Conservation (phyloP, 2,797 vertebrate species). For the Pogoniulus pusillus region DNA sequence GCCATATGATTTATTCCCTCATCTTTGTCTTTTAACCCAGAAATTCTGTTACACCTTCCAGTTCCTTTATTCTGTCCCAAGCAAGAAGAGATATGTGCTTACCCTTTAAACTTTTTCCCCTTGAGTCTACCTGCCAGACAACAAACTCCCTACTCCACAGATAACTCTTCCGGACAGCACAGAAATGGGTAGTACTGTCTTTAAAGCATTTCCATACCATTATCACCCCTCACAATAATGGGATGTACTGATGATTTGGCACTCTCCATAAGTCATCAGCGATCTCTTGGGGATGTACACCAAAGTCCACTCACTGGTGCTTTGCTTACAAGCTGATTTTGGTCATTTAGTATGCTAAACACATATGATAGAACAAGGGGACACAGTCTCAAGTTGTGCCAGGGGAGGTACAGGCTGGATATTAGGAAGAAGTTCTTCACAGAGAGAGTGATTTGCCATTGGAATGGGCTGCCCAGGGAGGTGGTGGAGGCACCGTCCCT, state of each 20-base stretch:
- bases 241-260: neutral
- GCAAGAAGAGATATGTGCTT: fast-evolving
- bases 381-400: no score
- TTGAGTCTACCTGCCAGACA: neutral
- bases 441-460: no score
- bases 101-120: neutral
- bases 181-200: neutral
- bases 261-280: neutral
- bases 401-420: no score
- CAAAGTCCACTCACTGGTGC: neutral
- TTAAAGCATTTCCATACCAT: neutral
- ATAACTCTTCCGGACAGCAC: neutral
- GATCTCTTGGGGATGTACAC: neutral
- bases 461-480: no score
- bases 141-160: neutral
- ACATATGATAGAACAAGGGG: no score
- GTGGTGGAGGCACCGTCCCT: no score
- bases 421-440: no score
- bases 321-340: neutral
- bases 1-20: neutral
- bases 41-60: neutral
- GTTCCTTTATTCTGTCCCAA: neutral
- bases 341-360: neutral
- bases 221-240: fast-evolving
- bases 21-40: no score